These are phyloP conservation scores for Elgaria multicarinata DNA, from an alignment of 2,113 vertebrate genomes.

Conservation along the genomic window DNA sequence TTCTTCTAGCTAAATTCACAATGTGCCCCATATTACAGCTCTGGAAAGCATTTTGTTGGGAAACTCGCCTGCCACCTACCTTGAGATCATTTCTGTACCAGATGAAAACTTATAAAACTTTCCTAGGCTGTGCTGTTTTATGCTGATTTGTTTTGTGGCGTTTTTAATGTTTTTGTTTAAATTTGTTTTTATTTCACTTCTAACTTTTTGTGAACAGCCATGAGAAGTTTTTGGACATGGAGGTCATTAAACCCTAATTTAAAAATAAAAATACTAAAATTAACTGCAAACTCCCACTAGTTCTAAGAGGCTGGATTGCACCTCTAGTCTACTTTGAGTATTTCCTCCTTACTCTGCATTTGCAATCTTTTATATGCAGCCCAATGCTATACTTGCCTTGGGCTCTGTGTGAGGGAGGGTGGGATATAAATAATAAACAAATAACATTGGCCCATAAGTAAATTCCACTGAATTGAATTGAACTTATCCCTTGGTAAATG, in stretches of 20 bases:
- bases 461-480: not conserved
- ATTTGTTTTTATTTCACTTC: not conserved
- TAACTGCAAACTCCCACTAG: not conserved
- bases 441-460: not conserved
- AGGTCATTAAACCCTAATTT: not conserved
- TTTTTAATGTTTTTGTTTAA: not conserved
- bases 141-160: not conserved
- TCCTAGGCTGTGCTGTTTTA: not conserved
- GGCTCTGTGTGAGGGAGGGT: too few relatives aligned
- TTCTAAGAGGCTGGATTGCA: not conserved
- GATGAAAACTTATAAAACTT: not conserved
- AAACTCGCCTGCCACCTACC: not conserved
- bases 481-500: not conserved
- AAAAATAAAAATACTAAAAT: not conserved
- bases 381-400: too few relatives aligned
- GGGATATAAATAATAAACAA: too few relatives aligned
- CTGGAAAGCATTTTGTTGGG: not conserved
- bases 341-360: not conserved
- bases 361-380: not conserved
- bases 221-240: not conserved
- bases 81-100: not conserved
- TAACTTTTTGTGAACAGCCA: not conserved
- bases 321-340: not conserved
- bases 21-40: not conserved
- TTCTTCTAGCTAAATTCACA: not conserved